phyloP scores from a whole-genome alignment of 2,797 vertebrate genomes.

The Onychomys torridus region DNA sequence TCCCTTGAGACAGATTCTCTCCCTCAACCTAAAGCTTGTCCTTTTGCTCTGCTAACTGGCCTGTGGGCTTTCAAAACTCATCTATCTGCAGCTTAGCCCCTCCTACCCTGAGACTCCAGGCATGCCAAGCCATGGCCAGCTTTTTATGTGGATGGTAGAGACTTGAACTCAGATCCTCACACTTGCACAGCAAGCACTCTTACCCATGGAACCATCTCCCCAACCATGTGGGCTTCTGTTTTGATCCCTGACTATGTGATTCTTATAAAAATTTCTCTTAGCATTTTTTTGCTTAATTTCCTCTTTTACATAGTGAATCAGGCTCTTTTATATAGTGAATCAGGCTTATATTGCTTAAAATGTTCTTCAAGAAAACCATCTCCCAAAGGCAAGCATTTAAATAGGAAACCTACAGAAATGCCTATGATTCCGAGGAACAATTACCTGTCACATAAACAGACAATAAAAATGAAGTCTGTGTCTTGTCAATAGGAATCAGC shows the following conservation, averaged over 20 bases:
- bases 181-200: neutral
- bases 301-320: neutral
- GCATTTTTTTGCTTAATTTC: neutral
- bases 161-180: neutral
- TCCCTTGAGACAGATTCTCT: neutral
- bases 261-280: neutral
- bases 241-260: neutral
- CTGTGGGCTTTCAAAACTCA: neutral
- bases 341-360: neutral
- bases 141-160: neutral
- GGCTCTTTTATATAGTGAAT: neutral
- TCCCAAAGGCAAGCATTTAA: neutral
- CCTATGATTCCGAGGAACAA: neutral
- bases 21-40: neutral
- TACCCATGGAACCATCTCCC: neutral
- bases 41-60: neutral
- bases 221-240: neutral
- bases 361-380: constrained; percentile 19
- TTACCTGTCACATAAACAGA: neutral
- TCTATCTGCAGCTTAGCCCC: neutral
- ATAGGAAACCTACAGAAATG: constrained; percentile 20
- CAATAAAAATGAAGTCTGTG: neutral
- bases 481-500: neutral
- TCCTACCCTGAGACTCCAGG: neutral
- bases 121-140: neutral